phyloP scores from a whole-genome alignment of 2,797 vertebrate genomes.

The Pseudochirops cupreus region DNA sequence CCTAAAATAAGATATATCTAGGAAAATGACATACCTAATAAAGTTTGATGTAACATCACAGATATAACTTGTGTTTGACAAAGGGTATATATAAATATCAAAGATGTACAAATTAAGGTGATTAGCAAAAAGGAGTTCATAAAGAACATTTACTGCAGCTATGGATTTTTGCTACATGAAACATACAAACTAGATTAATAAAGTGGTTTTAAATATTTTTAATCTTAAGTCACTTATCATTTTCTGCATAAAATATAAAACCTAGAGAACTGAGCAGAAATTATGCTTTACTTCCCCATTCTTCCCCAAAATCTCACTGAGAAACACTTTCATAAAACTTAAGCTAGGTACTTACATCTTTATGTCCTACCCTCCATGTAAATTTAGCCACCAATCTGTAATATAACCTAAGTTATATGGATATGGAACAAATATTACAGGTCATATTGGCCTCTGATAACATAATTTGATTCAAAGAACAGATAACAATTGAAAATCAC shows the following conservation, averaged over 20 bases:
- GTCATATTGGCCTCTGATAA: slow-evolving; percentile 4
- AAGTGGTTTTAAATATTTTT: slow-evolving; percentile 41
- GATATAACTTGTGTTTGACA: slow-evolving; percentile 37
- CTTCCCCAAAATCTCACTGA: slow-evolving; percentile 48
- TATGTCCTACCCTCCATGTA: slow-evolving; percentile 54
- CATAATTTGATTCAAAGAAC: slow-evolving; percentile 3
- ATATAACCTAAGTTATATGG: slow-evolving; percentile 33
- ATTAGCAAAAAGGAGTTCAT: slow-evolving; percentile 4
- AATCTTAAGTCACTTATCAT: slow-evolving; percentile 46
- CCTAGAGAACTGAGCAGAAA: slow-evolving; percentile 34
- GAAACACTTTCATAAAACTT: slow-evolving; percentile 51
- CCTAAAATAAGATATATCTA: slow-evolving; percentile 10
- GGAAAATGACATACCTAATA: slow-evolving; percentile 30
- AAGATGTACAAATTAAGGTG: slow-evolving; percentile 19
- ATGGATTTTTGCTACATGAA: slow-evolving; percentile 46
- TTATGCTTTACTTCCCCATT: slow-evolving; percentile 45
- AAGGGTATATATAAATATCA: slow-evolving; percentile 9
- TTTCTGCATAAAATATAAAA: slow-evolving; percentile 55
- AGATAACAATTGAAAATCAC: slow-evolving; percentile 45
- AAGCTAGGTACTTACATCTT: slow-evolving; percentile 48
- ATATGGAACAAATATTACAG: slow-evolving; percentile 50
- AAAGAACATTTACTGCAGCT: slow-evolving; percentile 32
- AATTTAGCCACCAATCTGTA: slow-evolving; percentile 66
- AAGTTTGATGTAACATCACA: slow-evolving; percentile 29
- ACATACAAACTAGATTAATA: slow-evolving; percentile 20